Conservation (phyloP, 2,797 vertebrate genomes). For the Parauchenoglanis ngamensis region DNA sequence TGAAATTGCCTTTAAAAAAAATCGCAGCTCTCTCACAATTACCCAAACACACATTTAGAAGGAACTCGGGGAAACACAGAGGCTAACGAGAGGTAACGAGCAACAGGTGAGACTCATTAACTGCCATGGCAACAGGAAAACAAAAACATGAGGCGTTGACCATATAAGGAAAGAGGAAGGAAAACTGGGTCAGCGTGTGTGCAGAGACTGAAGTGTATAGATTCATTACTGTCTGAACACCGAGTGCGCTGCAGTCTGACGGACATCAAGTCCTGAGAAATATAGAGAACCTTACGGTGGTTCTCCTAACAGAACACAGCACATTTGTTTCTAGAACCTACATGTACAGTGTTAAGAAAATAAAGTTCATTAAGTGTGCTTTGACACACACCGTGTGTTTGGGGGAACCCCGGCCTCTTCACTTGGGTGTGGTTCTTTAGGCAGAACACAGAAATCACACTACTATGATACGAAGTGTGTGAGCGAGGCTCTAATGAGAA, state of each 20-base stretch:
- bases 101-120: conserved; percentile 18
- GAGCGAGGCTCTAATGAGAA: too few species aligned
- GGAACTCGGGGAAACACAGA: not conserved
- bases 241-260: not conserved
- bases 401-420: too few species aligned
- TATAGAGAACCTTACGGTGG: not conserved
- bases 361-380: not conserved
- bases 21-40: not conserved
- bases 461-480: too few species aligned
- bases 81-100: conserved; percentile 30
- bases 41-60: not conserved
- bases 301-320: not conserved
- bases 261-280: not conserved
- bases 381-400: not conserved
- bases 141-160: too few species aligned
- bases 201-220: not conserved
- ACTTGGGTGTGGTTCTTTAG: too few species aligned
- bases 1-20: not conserved
- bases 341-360: not conserved
- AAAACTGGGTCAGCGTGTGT: not conserved
- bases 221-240: not conserved
- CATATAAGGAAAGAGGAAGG: not conserved
- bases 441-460: not conserved
- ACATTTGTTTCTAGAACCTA: not conserved
- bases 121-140: conserved; percentile 5